These are phyloP conservation scores for sheep (Ovis aries) DNA, from an alignment of 2,113 vertebrate species.

Conservation along the genomic window ARS-UI_Ramb_v3.0 NC_056056.1:126305501-126306000, in stretches of 20 bases:
- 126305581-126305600: not conserved
- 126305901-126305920: not conserved
- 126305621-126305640: not conserved
- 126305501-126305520: not conserved
- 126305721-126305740: accelerated
- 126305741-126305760: not conserved
- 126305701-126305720: accelerated
- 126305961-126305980: not conserved
- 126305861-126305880: not conserved
- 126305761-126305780: accelerated
- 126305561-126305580: not conserved
- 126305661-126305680: not conserved
- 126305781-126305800: not conserved
- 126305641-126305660: not conserved
- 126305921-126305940: not conserved
- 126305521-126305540: not conserved
- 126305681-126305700: not conserved
- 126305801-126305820: accelerated
- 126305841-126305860: not conserved
- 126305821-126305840: not conserved
- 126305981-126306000: not conserved
- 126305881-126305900: not conserved
- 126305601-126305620: not conserved
- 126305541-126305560: not conserved
- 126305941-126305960: not conserved